Conservation (phyloP, 2,113 vertebrate genomes). For the Bubo blakistoni region DNA sequence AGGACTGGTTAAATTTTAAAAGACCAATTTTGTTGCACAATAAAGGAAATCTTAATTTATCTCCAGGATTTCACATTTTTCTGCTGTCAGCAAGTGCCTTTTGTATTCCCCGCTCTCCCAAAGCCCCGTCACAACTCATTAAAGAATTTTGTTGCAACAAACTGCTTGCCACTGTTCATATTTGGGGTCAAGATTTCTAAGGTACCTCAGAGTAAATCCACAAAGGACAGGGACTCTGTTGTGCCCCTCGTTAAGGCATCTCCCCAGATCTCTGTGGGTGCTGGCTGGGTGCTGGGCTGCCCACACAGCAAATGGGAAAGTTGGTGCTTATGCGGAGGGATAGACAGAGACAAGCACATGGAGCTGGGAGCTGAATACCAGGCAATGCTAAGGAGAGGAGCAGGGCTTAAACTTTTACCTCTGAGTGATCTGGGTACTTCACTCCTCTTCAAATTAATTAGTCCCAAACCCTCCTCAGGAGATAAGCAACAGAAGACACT, state of each 20-base stretch:
- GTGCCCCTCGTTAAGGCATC: not conserved
- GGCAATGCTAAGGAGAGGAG: not conserved
- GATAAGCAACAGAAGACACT: not conserved
- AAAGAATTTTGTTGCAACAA: not conserved
- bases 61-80: not conserved
- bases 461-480: not conserved
- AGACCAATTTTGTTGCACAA: conserved; percentile 24
- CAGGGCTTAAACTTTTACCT: not conserved
- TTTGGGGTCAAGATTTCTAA: not conserved
- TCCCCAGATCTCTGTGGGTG: fast-evolving
- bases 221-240: not conserved
- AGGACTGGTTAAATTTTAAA: conserved; percentile 2
- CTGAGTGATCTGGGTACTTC: not conserved
- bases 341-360: fast-evolving
- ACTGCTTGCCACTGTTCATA: not conserved
- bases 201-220: not conserved
- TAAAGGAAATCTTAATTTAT: conserved; percentile 35
- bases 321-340: not conserved
- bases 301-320: not conserved
- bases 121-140: not conserved
- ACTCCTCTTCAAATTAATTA: not conserved
- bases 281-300: not conserved
- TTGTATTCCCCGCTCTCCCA: not conserved
- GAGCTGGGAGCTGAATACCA: not conserved
- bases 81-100: not conserved